Percentiles rank a stretch among this genome's conserved stretches.
phyloP scores from a whole-genome alignment of 2,113 vertebrate species.

The Mobula hypostoma region DNA sequence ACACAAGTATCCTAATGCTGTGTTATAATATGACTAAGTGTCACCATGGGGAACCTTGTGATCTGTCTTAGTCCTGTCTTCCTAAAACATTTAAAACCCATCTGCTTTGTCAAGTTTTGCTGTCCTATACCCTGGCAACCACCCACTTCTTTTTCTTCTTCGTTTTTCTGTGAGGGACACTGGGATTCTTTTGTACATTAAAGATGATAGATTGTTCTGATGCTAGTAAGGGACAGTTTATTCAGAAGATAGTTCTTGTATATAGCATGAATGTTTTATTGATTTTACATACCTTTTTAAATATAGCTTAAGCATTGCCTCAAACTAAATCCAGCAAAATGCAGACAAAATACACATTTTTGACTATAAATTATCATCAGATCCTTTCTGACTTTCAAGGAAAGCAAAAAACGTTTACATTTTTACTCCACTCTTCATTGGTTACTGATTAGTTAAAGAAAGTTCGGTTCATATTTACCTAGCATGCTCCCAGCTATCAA shows the following conservation, averaged over 20 bases:
- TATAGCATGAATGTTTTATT: neutral
- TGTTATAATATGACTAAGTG: too few species aligned
- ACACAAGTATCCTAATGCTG: too few species aligned
- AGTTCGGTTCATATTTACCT: slow-evolving; percentile 54
- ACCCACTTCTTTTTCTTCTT: neutral
- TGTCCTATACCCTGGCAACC: too few species aligned
- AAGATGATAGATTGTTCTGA: neutral
- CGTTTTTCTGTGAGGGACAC: neutral
- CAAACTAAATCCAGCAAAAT: neutral
- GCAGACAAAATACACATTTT: neutral
- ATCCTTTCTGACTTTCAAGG: neutral
- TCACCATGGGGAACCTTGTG: too few species aligned
- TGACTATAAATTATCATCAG: neutral
- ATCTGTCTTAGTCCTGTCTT: too few species aligned
- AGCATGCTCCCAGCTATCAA: slow-evolving; percentile 91
- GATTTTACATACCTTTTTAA: neutral
- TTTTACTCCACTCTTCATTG: neutral
- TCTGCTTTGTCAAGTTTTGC: too few species aligned
- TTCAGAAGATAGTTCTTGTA: neutral
- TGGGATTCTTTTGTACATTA: neutral
- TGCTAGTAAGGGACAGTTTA: neutral
- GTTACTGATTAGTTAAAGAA: neutral
- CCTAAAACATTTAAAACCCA: too few species aligned
- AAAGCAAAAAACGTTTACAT: neutral
- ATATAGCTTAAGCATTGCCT: neutral